Evolutionary conservation across 2,888 invertebrate species (phyloP).

Genomic region (Deilephila elpenor): DNA sequence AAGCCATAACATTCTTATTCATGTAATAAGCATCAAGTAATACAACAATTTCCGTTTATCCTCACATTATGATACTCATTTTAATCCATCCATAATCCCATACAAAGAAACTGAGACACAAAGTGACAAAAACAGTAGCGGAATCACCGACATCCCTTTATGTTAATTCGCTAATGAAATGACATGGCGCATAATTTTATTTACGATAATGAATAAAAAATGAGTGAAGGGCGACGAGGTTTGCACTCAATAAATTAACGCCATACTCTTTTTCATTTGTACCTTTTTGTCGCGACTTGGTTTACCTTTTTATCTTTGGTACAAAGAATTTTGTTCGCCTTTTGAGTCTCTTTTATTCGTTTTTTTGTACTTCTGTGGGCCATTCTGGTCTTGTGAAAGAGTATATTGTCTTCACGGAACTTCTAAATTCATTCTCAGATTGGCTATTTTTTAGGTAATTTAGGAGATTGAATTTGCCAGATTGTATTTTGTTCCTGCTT

Average conservation of each 20-base stretch:
- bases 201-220: slow-evolving; percentile 63
- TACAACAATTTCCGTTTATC: not conserved
- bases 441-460: no score
- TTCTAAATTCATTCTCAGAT: no score
- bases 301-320: not conserved
- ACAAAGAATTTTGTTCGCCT: slow-evolving; percentile 1
- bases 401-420: no score
- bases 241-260: slow-evolving; percentile 35
- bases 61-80: not conserved
- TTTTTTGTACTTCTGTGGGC: no score
- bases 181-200: slow-evolving; percentile 62
- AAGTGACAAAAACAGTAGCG: slow-evolving; percentile 26
- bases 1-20: no score
- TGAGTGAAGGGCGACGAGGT: slow-evolving; percentile 42
- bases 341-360: not conserved
- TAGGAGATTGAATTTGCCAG: no score
- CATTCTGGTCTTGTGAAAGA: not conserved
- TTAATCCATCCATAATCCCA: slow-evolving; percentile 9
- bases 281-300: not conserved
- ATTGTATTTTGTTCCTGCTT: no score
- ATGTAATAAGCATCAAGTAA: no score
- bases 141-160: slow-evolving; percentile 48
- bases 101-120: slow-evolving; percentile 18
- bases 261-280: slow-evolving; percentile 5
- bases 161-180: slow-evolving; percentile 59